Base-by-base conservation (phyloP, 2,888 invertebrate species). In the Eupithecia subumbrata region DNA sequence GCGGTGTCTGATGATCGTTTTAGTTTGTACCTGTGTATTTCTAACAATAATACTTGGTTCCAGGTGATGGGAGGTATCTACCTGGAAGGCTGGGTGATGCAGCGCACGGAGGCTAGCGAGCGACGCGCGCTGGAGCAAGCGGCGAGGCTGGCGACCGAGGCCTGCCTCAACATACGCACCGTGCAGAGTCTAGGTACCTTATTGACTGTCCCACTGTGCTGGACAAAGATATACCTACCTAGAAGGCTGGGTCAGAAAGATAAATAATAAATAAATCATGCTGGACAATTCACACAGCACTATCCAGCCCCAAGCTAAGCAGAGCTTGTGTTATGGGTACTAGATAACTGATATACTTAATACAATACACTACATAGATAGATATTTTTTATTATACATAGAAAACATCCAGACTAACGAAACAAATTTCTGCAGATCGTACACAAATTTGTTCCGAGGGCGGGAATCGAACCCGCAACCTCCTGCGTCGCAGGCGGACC, bases 111-210 rank as follows among this genome's bases (percentile, higher is more conserved):
- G 76, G 82, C 88, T 1, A 87, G 90, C 37, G 96, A 96, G 87
- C 93, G 95, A 71, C 90, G 88, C 43, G 95, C 96, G n/a, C 90
- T 96, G 81, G 96, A 96, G 83, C 88, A 89, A 0, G 96, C 96
- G 0, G 95, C 96, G 8, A 91, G 96, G 63, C 88, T 96, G 56
- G 97, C 96, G 34, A 95, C 96, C 0, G 96, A 97, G 82, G 96
- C 96, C 1, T 96, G 96, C 72, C 92, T 95, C 70, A 96, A 96
- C 82, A 96, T 97, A 45, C 91, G 96, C 52, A 97, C 97, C 0
- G 96, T 96, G 12, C 96, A 96, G 48, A 95, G 95, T 79, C 89
- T 96, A 7, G 96, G 96, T 87, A 87, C 91, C 85, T 71, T 16
- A 2, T 25, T 68, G 60, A 60, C 25, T 96, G 56, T 25, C n/a